Conservation (phyloP, 1,140 invertebrate genomes). For the Drosophila subpulchrella region DNA sequence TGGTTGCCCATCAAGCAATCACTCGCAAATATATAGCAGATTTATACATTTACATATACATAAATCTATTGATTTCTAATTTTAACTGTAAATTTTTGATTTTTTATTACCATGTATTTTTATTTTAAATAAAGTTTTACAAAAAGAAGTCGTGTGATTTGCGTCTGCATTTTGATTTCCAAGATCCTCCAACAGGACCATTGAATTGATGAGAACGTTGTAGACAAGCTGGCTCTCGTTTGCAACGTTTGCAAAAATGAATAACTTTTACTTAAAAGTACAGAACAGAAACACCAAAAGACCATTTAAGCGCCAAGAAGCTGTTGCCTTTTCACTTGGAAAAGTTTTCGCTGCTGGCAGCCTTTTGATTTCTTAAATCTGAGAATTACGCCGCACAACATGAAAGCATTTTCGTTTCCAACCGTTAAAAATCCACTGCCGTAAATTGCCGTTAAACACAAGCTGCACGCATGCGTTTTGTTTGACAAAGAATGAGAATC, state of each 20-base stretch:
- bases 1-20: slow-evolving; percentile 11
- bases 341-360: slow-evolving; percentile 71
- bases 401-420: slow-evolving; percentile 51
- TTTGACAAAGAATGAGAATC: slow-evolving; percentile 16
- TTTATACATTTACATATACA: slow-evolving; percentile 61
- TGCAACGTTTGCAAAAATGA: slow-evolving; percentile 44
- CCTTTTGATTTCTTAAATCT: slow-evolving; percentile 44
- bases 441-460: slow-evolving; percentile 38
- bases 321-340: slow-evolving; percentile 47
- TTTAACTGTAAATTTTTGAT: slow-evolving; percentile 79
- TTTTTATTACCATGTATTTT: slow-evolving; percentile 81
- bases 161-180: slow-evolving; percentile 54
- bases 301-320: slow-evolving; percentile 8
- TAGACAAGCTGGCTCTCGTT: slow-evolving; percentile 72
- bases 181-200: slow-evolving; percentile 8
- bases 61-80: slow-evolving; percentile 78
- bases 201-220: slow-evolving; percentile 46
- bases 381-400: slow-evolving; percentile 22
- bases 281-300: slow-evolving; percentile 13
- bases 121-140: slow-evolving; percentile 82
- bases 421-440: slow-evolving; percentile 74
- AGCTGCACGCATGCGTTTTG: slow-evolving; percentile 50
- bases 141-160: slow-evolving; percentile 61
- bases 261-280: slow-evolving; percentile 3
- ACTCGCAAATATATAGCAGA: slow-evolving; percentile 62